Evolutionary conservation across 2,113 vertebrate genomes (phyloP).

Genomic region (Meleagris gallopavo): DNA sequence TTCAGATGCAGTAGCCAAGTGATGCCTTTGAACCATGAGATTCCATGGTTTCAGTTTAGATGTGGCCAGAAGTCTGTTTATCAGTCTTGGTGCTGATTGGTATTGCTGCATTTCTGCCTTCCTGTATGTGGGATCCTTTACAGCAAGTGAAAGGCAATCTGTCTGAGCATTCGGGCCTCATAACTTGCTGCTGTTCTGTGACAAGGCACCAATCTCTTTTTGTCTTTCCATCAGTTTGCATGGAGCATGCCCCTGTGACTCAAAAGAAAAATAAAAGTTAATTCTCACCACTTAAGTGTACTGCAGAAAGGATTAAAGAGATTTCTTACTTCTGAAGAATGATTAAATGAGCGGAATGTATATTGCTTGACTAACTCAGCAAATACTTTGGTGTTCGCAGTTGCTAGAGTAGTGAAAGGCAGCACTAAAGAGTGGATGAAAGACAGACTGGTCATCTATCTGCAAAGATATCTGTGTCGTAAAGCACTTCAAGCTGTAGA

Average conservation of each 20-base stretch:
- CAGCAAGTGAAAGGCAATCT: conserved; percentile 3
- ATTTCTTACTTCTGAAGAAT: not conserved
- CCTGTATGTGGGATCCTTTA: not conserved
- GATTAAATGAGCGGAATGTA: not conserved
- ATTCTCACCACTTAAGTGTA: not conserved
- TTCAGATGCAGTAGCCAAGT: not conserved
- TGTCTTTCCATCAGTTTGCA: rapidly evolving
- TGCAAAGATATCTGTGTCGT: not conserved
- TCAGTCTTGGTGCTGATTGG: not conserved
- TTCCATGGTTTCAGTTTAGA: not conserved
- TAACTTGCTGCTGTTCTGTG: not conserved
- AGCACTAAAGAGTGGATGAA: not conserved
- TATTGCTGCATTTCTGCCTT: conserved; percentile 6
- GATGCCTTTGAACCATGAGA: not conserved
- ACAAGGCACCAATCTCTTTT: not conserved
- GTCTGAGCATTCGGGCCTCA: not conserved
- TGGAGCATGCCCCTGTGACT: not conserved
- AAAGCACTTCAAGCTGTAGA: not conserved
- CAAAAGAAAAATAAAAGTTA: not conserved
- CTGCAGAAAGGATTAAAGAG: not conserved
- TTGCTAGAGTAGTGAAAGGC: not conserved
- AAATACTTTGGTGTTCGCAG: not conserved
- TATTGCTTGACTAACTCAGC: not conserved
- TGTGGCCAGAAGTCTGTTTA: not conserved
- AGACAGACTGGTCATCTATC: not conserved